Conservation (phyloP, 2,113 vertebrate species). For the Sturnus vulgaris region DNA sequence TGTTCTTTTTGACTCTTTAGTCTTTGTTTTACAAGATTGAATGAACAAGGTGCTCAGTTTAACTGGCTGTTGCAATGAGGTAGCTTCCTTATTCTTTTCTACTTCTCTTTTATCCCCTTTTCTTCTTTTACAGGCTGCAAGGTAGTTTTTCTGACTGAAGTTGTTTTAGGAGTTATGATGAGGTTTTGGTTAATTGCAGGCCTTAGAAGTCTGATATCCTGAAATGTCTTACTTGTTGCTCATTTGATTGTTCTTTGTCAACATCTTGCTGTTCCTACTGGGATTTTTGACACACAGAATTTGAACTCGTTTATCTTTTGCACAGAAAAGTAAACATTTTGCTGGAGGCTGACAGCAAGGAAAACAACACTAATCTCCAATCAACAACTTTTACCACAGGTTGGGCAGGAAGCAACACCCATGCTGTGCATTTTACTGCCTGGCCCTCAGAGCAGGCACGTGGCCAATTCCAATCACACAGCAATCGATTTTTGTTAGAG, state of each 20-base stretch:
- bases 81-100: background rate
- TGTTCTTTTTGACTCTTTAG: background rate
- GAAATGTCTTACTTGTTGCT: background rate
- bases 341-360: background rate
- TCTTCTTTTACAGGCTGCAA: background rate
- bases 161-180: background rate
- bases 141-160: background rate
- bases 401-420: background rate
- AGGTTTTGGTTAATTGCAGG: background rate
- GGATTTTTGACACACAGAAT: background rate
- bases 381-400: constrained; percentile 3
- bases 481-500: constrained; percentile 9
- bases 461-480: background rate
- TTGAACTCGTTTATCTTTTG: background rate
- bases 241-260: background rate
- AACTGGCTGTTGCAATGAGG: background rate
- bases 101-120: background rate
- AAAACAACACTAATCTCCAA: background rate
- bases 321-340: background rate
- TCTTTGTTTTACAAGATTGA: background rate
- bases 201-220: background rate
- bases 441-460: background rate
- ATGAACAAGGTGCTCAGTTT: background rate
- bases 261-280: background rate
- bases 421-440: background rate